Base-by-base conservation (phyloP, 2,888 invertebrate genomes). In the Limnephilus rhombicus region DNA sequence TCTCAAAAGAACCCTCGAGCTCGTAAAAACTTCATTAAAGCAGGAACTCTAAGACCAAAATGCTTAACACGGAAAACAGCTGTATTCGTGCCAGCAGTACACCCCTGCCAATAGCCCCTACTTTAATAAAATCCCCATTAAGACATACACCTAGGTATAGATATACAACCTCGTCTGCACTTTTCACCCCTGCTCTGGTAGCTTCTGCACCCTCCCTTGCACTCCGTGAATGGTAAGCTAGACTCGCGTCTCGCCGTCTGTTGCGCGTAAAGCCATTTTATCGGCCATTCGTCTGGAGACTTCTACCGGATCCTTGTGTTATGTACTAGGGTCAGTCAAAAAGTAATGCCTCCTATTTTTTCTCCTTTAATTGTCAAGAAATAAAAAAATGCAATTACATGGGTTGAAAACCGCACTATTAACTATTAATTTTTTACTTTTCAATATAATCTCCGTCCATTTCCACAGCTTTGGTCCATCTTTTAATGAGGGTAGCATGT, bases 51-150 rank as follows among this genome's bases (percentile, higher is more conserved):
- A 68, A 68, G 68, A 24, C 68, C 68, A n/a, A 68, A 68, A 68
- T 68, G 68, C 68, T n/a, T 68, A 68, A 68, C 68, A 68, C 68
- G n/a, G 24, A 68, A 68, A 24, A 68, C 68, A 68, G 68, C 68
- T 68, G 68, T 68, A 68, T 68, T 68, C 68, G 68, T 24, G 24
- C 68, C 68, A 68, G 24, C 7, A 68, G 68, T 68, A 68, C 68
- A 68, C 24, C 68, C 68, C 68, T 68, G 68, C n/a, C 68, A 68
- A 68, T 24, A 68, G 68, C 68, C 68, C 68, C 68, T 68, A 68
- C 68, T 68, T 68, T 68, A 68, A 68, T 68, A 68, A 68, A 68
- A 68, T n/a, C 68, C 68, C 68, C 68, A 68, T 68, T 68, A 68
- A 68, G 68, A 68, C n/a, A 5, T 68, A 68, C 24, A 24, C 9